Evolutionary conservation across 1,140 invertebrate genomes (phyloP).

Genomic region (Meloidogyne hapla): DNA sequence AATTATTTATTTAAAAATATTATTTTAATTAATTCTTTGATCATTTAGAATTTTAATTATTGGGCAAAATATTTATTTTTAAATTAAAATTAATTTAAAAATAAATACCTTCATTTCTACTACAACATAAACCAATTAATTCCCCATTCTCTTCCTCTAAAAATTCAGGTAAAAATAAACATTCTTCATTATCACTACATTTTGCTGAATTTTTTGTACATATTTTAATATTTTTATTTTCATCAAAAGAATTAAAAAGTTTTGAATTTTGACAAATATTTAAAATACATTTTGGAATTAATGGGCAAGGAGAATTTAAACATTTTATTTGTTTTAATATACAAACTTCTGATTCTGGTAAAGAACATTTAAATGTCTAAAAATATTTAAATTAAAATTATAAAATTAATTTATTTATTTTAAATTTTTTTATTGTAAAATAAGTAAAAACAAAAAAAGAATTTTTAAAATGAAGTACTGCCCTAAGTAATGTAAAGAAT

Average conservation of each 20-base stretch:
- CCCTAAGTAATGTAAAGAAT: too few species aligned
- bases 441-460: too few species aligned
- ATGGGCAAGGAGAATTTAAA: conserved; percentile 11
- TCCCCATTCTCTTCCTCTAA: not conserved
- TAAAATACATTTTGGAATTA: conserved; percentile 20
- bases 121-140: not conserved
- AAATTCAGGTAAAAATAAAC: conserved; percentile 1
- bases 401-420: too few species aligned
- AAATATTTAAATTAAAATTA: not conserved
- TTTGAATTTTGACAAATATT: conserved; percentile 5
- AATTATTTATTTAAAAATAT: not conserved
- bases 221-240: not conserved
- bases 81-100: not conserved
- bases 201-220: not conserved
- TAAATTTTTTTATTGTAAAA: too few species aligned
- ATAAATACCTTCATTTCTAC: not conserved
- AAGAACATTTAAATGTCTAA: conserved; percentile 47
- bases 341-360: conserved; percentile 42
- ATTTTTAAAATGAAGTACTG: too few species aligned
- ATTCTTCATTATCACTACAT: conserved; percentile 9
- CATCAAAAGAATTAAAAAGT: not conserved
- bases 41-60: too few species aligned
- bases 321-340: conserved; percentile 44
- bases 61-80: too few species aligned
- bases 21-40: not conserved